phyloP scores from a whole-genome alignment of 2,888 invertebrate genomes.

The Synergus itoensis region DNA sequence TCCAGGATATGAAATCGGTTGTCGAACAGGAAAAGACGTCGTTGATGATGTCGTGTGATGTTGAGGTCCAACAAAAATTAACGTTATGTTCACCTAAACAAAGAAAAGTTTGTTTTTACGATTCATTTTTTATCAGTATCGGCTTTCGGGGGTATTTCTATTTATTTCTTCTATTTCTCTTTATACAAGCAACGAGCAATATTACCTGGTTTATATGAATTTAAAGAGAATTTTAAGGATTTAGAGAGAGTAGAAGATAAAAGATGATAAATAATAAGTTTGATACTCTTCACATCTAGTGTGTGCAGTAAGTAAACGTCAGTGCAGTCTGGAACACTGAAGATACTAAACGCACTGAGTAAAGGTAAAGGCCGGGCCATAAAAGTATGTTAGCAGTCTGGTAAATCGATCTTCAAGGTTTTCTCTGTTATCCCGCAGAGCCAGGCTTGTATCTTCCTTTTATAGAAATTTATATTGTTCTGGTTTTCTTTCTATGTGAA shows the following conservation, averaged over 20 bases:
- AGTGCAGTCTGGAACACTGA: slow-evolving; percentile 23
- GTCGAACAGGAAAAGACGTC: slow-evolving; percentile 59
- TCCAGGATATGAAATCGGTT: slow-evolving; percentile 64
- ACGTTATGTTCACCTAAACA: slow-evolving; percentile 70
- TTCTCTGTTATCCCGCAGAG: slow-evolving; percentile 11
- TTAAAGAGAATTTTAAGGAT: no score
- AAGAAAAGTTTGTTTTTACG: background rate
- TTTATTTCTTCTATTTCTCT: no score
- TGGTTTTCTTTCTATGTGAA: background rate
- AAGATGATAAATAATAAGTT: background rate
- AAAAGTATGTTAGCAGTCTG: slow-evolving; percentile 40
- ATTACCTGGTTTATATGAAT: no score
- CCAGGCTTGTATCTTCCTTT: slow-evolving; percentile 1
- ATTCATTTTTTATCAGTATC: no score
- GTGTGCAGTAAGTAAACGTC: slow-evolving; percentile 6
- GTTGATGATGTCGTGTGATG: slow-evolving; percentile 67
- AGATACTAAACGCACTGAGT: slow-evolving; percentile 22
- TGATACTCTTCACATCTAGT: background rate
- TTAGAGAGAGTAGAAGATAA: background rate
- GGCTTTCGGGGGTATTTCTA: background rate
- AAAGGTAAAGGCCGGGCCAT: slow-evolving; percentile 7
- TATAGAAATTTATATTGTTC: slow-evolving; percentile 19
- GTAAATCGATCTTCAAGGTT: slow-evolving; percentile 41
- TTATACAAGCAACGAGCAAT: background rate
- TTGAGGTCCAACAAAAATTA: slow-evolving; percentile 70